Evolutionary conservation across 2,113 vertebrate species (phyloP), one percentile per base, ranked within the genome.

Genomic region (Chaetodon auriga): DNA sequence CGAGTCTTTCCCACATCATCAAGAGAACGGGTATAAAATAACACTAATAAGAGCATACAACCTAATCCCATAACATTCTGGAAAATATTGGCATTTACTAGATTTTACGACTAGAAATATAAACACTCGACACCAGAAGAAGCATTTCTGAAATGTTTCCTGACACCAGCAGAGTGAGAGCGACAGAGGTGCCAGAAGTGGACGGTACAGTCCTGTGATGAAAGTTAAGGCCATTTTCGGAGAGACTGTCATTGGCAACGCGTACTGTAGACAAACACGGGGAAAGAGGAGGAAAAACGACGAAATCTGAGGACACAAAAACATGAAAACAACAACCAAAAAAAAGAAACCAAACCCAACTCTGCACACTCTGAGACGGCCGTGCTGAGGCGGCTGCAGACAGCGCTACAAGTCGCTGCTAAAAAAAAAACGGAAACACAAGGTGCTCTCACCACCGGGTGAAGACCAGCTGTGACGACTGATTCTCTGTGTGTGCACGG

Each of bases 31-130:
- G 73, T 93, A 94, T 90, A 94, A 94, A 95, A 94, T 84, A 87
- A 94, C 85, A 92, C 81, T 88, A 76, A 71, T 85, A 75, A 75
- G 51, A 76, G 88, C 81, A 88, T 89, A 90, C 72, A 89, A 88
- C 80, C 36, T 86, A 83, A 79, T 88, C 85, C 90, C 60, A 49
- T 71, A 90, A 92, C 83, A 89, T 87, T 92, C 85, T 85, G 90
- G 93, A 92, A 95, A 94, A 95, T 89, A 94, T 92, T 92, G 92
- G 90, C 89, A 90, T 93, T 91, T 87, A 69, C 86, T 86, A 85
- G 15, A 78, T 78, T 81, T 88, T 80, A 83, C 87, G 53, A 87
- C 82, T 91, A 86, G 82, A 93, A 94, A 91, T 92, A 93, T 91
- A 93, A 94, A 94, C 91, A 93, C 88, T 90, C 89, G 78, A 88